Evolutionary conservation across 2,888 invertebrate genomes (phyloP).

Genomic region (Galeruca laticollis): DNA sequence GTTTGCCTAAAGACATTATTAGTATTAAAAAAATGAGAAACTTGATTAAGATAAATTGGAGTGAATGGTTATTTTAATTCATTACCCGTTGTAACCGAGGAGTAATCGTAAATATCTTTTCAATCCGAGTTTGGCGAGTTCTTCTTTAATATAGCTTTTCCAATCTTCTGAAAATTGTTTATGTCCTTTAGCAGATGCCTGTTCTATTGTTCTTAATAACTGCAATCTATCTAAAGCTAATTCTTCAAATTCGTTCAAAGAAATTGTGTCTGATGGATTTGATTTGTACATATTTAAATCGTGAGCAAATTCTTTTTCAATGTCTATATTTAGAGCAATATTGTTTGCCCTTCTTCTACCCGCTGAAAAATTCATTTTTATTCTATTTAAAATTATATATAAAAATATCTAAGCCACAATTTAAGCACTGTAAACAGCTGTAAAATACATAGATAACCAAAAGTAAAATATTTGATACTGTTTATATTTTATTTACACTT

Average conservation of each 20-base stretch:
- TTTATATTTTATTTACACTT: constrained; percentile 4
- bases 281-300: constrained; percentile 83
- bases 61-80: background rate
- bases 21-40: background rate
- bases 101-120: constrained; percentile 75
- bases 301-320: constrained; percentile 75
- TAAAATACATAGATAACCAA: too few relatives aligned
- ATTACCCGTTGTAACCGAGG: constrained; percentile 61
- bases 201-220: constrained; percentile 82
- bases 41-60: background rate
- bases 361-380: constrained; percentile 55
- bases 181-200: constrained; percentile 75
- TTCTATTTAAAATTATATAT: background rate
- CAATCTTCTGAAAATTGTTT: constrained; percentile 77
- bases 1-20: constrained; percentile 65
- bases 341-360: constrained; percentile 56
- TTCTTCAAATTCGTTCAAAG: constrained; percentile 88
- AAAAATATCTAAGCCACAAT: background rate
- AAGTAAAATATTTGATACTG: background rate
- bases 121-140: constrained; percentile 77
- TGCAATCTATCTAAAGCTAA: constrained; percentile 86
- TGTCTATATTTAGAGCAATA: constrained; percentile 57
- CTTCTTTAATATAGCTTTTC: constrained; percentile 73
- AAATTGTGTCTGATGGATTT: constrained; percentile 81
- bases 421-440: too few relatives aligned